Evolutionary conservation across 2,113 vertebrate species (phyloP).

Genomic region (Nibea coibor): DNA sequence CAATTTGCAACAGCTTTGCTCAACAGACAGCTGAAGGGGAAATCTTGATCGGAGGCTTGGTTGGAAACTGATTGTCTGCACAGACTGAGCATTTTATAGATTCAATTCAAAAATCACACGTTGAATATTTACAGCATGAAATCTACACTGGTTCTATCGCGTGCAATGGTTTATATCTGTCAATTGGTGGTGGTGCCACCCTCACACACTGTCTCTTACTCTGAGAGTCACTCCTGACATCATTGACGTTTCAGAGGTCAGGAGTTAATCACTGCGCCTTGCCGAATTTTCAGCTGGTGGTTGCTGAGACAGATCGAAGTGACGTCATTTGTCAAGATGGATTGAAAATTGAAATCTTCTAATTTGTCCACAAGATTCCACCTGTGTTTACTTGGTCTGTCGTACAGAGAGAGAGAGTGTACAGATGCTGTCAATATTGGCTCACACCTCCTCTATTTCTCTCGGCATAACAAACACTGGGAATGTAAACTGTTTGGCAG

Average conservation of each 20-base stretch:
- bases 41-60: conserved; percentile 48
- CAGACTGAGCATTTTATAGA: conserved; percentile 54
- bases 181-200: neutral
- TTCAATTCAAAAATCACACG: conserved; percentile 16
- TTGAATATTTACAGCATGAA: conserved; percentile 24
- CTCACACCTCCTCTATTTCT: conserved; percentile 33
- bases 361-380: conserved; percentile 31
- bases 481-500: conserved; percentile 48
- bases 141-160: neutral
- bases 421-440: conserved; percentile 61
- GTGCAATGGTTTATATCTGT: conserved; percentile 7
- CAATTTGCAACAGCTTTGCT: conserved; percentile 47
- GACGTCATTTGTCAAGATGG: conserved; percentile 13
- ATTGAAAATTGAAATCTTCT: conserved; percentile 18
- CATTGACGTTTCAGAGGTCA: neutral
- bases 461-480: conserved; percentile 6
- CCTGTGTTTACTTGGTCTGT: conserved; percentile 25
- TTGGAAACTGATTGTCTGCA: conserved; percentile 36
- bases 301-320: neutral
- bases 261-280: neutral
- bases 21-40: conserved; percentile 33
- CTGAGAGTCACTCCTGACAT: neutral
- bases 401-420: conserved; percentile 13
- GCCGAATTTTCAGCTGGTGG: neutral
- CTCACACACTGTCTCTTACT: neutral